Conservation (phyloP, 2,888 invertebrate species). For the Pammene aurita region DNA sequence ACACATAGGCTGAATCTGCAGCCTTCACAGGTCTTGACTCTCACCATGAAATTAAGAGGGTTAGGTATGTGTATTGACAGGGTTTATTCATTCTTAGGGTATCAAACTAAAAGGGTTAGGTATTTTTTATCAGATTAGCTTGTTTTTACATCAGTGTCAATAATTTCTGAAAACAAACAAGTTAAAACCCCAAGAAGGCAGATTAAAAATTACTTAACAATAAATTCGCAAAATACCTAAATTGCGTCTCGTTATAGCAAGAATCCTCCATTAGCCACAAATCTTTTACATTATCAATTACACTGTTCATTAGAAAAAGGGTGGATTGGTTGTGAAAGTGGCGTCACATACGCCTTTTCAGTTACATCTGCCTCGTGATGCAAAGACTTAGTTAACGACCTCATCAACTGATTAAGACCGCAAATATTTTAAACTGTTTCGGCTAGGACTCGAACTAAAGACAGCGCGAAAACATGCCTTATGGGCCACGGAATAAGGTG, state of each 20-base stretch:
- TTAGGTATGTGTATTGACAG: too few relatives aligned
- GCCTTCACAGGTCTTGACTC: too few relatives aligned
- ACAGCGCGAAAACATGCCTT: conserved; percentile 59
- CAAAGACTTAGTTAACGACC: conserved; percentile 46
- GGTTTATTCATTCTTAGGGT: too few relatives aligned
- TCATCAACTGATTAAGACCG: conserved; percentile 55
- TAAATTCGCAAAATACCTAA: conserved; percentile 16
- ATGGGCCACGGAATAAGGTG: conserved; percentile 65
- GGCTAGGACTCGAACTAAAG: conserved; percentile 12
- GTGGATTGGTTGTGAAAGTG: background rate
- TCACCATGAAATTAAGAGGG: too few relatives aligned
- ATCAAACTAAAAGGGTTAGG: too few relatives aligned
- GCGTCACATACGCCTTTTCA: conserved; percentile 7
- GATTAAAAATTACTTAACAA: background rate
- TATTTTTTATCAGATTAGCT: too few relatives aligned
- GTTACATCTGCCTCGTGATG: conserved; percentile 15
- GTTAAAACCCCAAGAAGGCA: background rate
- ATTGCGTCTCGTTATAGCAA: conserved; percentile 20
- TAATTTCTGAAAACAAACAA: too few relatives aligned
- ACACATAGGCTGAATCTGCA: too few relatives aligned
- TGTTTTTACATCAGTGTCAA: too few relatives aligned
- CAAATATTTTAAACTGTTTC: conserved; percentile 47
- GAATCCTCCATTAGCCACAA: conserved; percentile 25
- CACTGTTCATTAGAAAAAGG: background rate
- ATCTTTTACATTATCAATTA: conserved; percentile 21